Evolutionary conservation across 2,888 invertebrate genomes (phyloP).

Genomic region (Drosophila pegasa): DNA sequence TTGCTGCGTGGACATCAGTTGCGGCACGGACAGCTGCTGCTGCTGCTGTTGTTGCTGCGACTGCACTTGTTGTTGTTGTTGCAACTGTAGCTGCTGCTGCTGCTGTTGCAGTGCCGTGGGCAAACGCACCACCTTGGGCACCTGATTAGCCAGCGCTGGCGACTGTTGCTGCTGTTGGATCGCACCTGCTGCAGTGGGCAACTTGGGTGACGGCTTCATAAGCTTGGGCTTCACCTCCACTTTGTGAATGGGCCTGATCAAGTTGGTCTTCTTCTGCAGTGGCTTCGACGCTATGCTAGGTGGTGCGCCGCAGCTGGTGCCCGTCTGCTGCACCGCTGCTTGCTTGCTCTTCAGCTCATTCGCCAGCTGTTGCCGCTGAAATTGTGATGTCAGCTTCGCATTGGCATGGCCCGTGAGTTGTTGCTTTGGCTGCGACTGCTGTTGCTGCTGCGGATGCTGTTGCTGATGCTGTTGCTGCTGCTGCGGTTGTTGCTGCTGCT

Average conservation of each 20-base stretch:
- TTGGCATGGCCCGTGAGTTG: constrained; percentile 2
- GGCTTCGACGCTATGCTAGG: constrained; percentile 72
- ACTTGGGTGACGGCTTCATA: constrained; percentile 66
- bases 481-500: constrained; percentile 23
- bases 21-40: constrained; percentile 32
- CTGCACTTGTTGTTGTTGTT: constrained; percentile 16
- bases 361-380: constrained; percentile 53
- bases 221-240: constrained; percentile 82
- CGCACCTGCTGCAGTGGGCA: constrained; percentile 22
- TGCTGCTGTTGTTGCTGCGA: constrained; percentile 6
- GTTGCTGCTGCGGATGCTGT: constrained; percentile 5
- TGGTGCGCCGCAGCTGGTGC: constrained; percentile 66
- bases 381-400: constrained; percentile 30
- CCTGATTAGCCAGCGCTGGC: constrained; percentile 23
- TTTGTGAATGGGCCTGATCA: constrained; percentile 81
- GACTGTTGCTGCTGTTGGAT: constrained; percentile 38
- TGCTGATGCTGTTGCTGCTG: constrained; percentile 8
- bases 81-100: constrained; percentile 25
- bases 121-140: constrained; percentile 52
- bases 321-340: constrained; percentile 39
- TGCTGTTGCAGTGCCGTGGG: constrained; percentile 35
- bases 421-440: constrained; percentile 33
- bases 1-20: constrained; percentile 44
- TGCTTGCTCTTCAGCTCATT: constrained; percentile 57
- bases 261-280: constrained; percentile 75